Percentiles rank a stretch among this genome's conserved stretches.
Evolutionary conservation across 1,140 invertebrate genomes (phyloP).

Genomic region (Bombyx mandarina): DNA sequence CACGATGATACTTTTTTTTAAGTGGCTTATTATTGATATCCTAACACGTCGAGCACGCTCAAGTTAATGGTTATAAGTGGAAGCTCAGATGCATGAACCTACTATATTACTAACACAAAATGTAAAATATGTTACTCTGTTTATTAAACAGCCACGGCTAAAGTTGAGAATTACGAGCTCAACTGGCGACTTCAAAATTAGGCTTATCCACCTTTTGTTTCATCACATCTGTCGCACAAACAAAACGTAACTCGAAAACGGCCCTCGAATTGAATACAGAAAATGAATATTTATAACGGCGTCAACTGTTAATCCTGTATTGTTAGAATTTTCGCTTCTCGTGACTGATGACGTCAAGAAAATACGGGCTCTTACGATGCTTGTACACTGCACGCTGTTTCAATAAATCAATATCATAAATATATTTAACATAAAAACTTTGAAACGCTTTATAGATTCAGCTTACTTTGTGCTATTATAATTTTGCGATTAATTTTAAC

Average conservation of each 20-base stretch:
- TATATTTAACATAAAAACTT: not conserved
- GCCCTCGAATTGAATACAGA: constrained; percentile 49
- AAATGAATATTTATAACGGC: constrained; percentile 70
- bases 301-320: constrained; percentile 64
- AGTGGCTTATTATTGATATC: too few relatives aligned
- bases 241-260: constrained; percentile 39
- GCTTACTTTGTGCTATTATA: not conserved
- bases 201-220: constrained; percentile 6
- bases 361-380: constrained; percentile 44
- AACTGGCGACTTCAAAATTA: constrained; percentile 1
- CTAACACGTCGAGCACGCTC: too few relatives aligned
- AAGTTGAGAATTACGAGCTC: too few relatives aligned
- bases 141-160: not conserved
- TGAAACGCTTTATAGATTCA: not conserved
- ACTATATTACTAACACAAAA: too few relatives aligned
- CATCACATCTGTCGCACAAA: constrained; percentile 53
- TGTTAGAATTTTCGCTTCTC: constrained; percentile 59
- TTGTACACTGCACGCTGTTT: constrained; percentile 29
- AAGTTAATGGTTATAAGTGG: too few relatives aligned
- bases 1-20: too few relatives aligned
- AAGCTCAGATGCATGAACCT: too few relatives aligned
- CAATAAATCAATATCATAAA: constrained; percentile 4
- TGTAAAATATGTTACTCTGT: not conserved
- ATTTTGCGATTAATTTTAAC: too few relatives aligned
- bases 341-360: constrained; percentile 61